These are phyloP conservation scores for Amblyjoppa proteus DNA, from an alignment of 2,888 invertebrate genomes.

Conservation along the genomic window DNA sequence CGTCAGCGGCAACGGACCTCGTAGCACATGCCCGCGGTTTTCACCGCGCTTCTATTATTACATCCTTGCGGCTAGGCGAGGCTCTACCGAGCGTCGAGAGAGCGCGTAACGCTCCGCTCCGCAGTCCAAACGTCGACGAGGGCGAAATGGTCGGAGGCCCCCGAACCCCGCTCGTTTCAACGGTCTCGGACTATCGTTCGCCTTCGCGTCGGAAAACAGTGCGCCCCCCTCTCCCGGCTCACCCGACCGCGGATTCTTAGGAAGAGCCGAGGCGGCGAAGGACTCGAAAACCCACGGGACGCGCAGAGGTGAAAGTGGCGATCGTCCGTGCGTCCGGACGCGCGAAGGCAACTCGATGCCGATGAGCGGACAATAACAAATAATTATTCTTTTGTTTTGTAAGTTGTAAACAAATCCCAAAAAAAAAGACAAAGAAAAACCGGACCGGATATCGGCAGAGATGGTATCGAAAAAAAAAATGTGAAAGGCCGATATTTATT, in stretches of 20 bases:
- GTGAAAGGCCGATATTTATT: too few species aligned
- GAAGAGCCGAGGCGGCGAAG: constrained; percentile 2
- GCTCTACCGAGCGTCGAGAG: neutral
- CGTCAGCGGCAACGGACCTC: constrained; percentile 54
- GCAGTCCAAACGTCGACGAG: constrained; percentile 9
- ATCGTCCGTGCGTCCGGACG: constrained; percentile 26
- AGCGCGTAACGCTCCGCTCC: constrained; percentile 15
- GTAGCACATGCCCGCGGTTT: constrained; percentile 44
- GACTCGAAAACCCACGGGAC: neutral
- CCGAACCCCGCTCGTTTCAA: neutral
- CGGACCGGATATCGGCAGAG: too few species aligned
- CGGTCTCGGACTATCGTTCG: neutral
- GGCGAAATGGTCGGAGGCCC: neutral
- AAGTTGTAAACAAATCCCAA: neutral
- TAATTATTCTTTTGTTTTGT: neutral
- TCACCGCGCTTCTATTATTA: constrained; percentile 65
- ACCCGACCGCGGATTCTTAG: neutral
- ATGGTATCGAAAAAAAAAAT: too few species aligned
- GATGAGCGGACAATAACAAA: constrained; percentile 19
- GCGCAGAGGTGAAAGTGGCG: constrained; percentile 56
- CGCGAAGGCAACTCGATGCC: constrained; percentile 4
- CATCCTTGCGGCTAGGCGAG: constrained; percentile 57
- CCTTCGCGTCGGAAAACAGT: neutral
- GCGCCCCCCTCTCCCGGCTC: neutral
- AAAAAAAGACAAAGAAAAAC: neutral